phyloP scores from a whole-genome alignment of 2,113 vertebrate genomes.

The Capra hircus region DNA sequence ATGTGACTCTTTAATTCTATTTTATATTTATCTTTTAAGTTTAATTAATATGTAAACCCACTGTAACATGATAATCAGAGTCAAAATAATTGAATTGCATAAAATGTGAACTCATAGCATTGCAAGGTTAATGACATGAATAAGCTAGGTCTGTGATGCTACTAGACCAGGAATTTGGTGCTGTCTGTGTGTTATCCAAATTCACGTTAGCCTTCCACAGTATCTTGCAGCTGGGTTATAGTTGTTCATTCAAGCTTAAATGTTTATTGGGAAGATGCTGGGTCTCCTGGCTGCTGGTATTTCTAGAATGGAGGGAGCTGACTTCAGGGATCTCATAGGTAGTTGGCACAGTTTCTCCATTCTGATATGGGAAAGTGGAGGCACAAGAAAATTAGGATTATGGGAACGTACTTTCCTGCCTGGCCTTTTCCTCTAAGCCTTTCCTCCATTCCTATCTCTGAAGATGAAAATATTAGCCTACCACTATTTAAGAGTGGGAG shows the following conservation, averaged over 20 bases:
- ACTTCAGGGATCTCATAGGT: neutral
- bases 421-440: neutral
- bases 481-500: neutral
- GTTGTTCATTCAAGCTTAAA: neutral
- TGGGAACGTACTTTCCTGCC: neutral
- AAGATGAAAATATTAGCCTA: neutral
- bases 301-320: neutral
- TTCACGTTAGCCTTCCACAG: neutral
- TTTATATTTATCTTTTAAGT: neutral
- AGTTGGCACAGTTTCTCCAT: neutral
- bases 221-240: neutral
- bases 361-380: neutral
- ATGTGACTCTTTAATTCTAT: neutral
- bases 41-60: slow-evolving; percentile 19
- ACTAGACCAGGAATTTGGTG: neutral
- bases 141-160: neutral
- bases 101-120: neutral
- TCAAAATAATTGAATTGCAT: slow-evolving; percentile 14
- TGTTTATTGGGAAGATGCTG: neutral
- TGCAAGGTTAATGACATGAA: neutral
- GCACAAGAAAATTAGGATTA: neutral
- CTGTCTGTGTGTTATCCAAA: neutral
- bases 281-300: neutral
- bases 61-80: neutral
- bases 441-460: neutral